A percentile compares a stretch with the other conserved stretches of the same genome.
Conservation (phyloP, 2,113 vertebrate genomes). For the Girardinichthys multiradiatus region DNA sequence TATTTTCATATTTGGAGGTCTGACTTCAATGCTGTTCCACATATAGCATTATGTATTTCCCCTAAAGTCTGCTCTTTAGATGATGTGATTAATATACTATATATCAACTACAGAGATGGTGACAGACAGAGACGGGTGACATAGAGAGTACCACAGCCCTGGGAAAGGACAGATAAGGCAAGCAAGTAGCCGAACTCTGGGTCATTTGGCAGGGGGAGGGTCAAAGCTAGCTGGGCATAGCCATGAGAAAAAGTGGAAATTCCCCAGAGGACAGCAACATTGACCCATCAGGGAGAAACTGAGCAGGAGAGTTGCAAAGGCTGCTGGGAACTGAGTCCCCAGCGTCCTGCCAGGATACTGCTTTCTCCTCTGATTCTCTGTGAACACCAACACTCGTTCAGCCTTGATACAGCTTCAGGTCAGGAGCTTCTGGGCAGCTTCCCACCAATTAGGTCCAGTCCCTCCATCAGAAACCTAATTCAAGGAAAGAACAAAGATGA, state of each 20-base stretch:
- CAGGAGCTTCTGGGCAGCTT: constrained; percentile 93
- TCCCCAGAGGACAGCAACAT: constrained; percentile 63
- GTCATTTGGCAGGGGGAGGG: constrained; percentile 72
- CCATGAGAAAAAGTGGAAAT: constrained; percentile 77
- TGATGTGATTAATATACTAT: constrained; percentile 38
- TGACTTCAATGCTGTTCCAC: neutral
- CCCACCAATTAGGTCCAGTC: constrained; percentile 85
- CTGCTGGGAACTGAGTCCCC: constrained; percentile 91
- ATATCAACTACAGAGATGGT: constrained; percentile 52
- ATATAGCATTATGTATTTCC: constrained; percentile 10
- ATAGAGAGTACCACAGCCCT: constrained; percentile 69
- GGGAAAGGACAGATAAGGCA: constrained; percentile 76
- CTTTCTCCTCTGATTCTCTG: constrained; percentile 77
- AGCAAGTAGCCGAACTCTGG: constrained; percentile 68
- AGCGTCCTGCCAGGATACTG: constrained; percentile 89
- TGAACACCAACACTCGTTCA: constrained; percentile 78
- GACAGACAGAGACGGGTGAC: constrained; percentile 61
- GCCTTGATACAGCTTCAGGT: constrained; percentile 93
- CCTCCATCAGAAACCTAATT: constrained; percentile 68
- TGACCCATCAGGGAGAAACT: constrained; percentile 62
- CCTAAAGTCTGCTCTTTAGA: constrained; percentile 31
- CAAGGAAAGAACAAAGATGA: constrained; percentile 33
- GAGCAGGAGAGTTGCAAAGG: constrained; percentile 57
- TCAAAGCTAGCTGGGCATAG: constrained; percentile 70
- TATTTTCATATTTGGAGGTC: neutral